phyloP scores from a whole-genome alignment of 2,113 vertebrate species.

The Peromyscus californicus region DNA sequence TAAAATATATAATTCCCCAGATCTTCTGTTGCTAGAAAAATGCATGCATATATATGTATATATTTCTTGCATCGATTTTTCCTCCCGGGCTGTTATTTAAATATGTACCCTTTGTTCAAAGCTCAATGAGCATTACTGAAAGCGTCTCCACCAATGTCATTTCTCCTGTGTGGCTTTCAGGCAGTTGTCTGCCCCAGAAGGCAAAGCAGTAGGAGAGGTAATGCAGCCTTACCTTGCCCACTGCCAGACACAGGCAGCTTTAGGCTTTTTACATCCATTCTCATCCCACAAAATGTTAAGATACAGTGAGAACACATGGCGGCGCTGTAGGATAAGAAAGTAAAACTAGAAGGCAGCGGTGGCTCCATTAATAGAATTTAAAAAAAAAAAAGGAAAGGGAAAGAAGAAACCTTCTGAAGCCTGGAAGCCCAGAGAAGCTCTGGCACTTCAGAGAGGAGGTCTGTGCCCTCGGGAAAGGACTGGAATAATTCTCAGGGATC shows the following conservation, averaged over 20 bases:
- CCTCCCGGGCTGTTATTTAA: conserved; percentile 7
- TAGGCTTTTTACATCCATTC: neutral
- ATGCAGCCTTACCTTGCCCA: neutral
- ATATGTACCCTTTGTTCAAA: conserved; percentile 23
- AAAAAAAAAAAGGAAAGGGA: neutral
- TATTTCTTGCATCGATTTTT: conserved; percentile 22
- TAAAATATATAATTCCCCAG: neutral
- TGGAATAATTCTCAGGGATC: neutral
- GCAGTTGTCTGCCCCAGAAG: neutral
- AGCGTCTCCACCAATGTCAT: neutral
- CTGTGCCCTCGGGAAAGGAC: neutral
- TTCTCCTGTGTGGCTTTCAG: neutral
- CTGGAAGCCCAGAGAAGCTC: neutral
- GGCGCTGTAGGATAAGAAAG: conserved; percentile 81
- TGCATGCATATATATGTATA: neutral
- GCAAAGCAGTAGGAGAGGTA: neutral
- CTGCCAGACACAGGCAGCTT: neutral
- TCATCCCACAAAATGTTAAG: conserved; percentile 35
- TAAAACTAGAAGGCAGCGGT: neutral
- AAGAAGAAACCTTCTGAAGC: neutral
- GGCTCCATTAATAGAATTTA: neutral
- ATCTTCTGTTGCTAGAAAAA: neutral
- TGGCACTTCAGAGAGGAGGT: neutral
- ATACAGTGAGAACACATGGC: conserved; percentile 66
- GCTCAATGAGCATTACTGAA: neutral